phyloP scores from a whole-genome alignment of 2,888 invertebrate species.

The Nasonia oneida region DNA sequence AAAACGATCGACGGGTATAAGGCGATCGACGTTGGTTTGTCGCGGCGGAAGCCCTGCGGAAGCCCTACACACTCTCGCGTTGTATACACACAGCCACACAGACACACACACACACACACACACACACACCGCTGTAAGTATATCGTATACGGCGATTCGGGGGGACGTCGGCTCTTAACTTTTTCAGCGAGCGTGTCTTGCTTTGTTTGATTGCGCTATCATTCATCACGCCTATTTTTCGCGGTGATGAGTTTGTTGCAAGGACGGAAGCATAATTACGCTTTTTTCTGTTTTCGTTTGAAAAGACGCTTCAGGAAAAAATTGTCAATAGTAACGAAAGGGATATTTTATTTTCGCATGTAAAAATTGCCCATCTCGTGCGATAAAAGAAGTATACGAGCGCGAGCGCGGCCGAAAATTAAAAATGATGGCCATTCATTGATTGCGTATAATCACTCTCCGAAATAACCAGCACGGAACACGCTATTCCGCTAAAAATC shows the following conservation, averaged over 20 bases:
- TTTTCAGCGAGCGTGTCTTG: background rate
- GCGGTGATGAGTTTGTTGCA: no score
- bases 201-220: slow-evolving; percentile 4
- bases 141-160: background rate
- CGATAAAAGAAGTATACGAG: background rate
- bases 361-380: background rate
- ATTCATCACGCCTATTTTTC: no score
- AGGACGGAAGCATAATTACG: no score
- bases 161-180: background rate
- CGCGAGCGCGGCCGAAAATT: no score
- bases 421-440: no score
- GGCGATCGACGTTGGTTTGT: slow-evolving; percentile 79
- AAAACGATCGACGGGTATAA: slow-evolving; percentile 78
- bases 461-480: no score
- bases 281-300: no score
- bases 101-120: background rate
- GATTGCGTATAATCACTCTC: no score
- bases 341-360: no score
- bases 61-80: slow-evolving; percentile 67
- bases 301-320: background rate
- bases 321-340: background rate
- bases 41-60: slow-evolving; percentile 76
- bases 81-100: slow-evolving; percentile 10
- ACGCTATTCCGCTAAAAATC: no score
- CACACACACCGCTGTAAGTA: background rate